A percentile compares a stretch with the other conserved stretches of the same genome.
Evolutionary conservation across 2,888 invertebrate genomes (phyloP).

Genomic region (Steinernema hermaphroditum): DNA sequence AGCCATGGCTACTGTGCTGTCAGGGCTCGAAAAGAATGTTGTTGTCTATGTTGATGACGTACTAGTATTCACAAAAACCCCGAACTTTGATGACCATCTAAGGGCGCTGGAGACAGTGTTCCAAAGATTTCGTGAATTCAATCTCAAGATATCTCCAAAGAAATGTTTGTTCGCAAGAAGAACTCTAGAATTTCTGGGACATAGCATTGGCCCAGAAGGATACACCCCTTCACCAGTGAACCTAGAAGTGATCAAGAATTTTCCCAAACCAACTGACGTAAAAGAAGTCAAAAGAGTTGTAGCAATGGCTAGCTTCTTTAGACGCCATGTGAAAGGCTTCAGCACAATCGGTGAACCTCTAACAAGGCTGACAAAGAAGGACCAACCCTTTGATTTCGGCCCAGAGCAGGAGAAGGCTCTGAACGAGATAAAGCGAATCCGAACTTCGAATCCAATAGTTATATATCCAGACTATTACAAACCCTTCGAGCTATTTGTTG

Average conservation of each 20-base stretch:
- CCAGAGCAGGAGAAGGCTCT: slow-evolving; percentile 39
- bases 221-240: slow-evolving; percentile 37
- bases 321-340: not conserved
- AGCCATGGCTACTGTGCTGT: slow-evolving; percentile 34
- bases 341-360: not conserved
- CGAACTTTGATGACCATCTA: slow-evolving; percentile 35
- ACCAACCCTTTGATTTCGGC: slow-evolving; percentile 42
- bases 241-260: slow-evolving; percentile 35
- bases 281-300: slow-evolving; percentile 44
- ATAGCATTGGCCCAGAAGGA: slow-evolving; percentile 32
- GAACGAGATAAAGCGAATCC: slow-evolving; percentile 32
- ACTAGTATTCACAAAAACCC: no score
- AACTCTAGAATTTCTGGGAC: slow-evolving; percentile 39
- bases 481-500: slow-evolving; percentile 36
- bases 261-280: slow-evolving; percentile 39
- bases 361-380: not conserved
- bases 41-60: slow-evolving; percentile 44
- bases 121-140: slow-evolving; percentile 34
- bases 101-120: slow-evolving; percentile 33
- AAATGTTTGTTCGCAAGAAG: slow-evolving; percentile 37
- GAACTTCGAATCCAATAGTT: slow-evolving; percentile 31
- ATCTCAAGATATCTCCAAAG: slow-evolving; percentile 39
- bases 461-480: slow-evolving; percentile 32
- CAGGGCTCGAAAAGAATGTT: slow-evolving; percentile 34
- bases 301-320: not conserved